A percentile compares a stretch with the other conserved stretches of the same genome.
These are phyloP conservation scores for Napeogenes sylphis DNA, from an alignment of 2,888 invertebrate species.

Conservation along the genomic window DNA sequence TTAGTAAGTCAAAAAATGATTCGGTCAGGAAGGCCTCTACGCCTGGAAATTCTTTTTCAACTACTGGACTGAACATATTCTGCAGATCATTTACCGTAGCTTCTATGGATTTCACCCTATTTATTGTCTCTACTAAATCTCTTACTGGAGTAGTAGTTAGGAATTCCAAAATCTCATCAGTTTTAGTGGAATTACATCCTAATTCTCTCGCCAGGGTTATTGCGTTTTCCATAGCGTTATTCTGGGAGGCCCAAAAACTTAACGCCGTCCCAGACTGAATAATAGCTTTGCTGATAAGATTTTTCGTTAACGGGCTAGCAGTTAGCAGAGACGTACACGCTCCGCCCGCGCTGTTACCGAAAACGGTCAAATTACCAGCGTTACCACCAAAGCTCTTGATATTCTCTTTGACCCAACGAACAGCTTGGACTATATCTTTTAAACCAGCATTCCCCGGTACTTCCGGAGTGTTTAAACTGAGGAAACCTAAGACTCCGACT, in stretches of 20 bases:
- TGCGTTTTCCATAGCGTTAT: slow-evolving; percentile 56
- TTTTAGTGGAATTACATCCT: slow-evolving; percentile 55
- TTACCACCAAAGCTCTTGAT: slow-evolving; percentile 67
- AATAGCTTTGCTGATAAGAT: slow-evolving; percentile 58
- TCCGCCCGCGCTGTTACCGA: slow-evolving; percentile 64
- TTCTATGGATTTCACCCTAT: slow-evolving; percentile 36
- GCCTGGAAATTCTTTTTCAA: slow-evolving; percentile 64
- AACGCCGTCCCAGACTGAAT: slow-evolving; percentile 62
- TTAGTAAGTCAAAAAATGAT: slow-evolving; percentile 53
- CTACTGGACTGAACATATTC: slow-evolving; percentile 44
- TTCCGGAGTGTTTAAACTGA: slow-evolving; percentile 64
- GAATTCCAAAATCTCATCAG: slow-evolving; percentile 61
- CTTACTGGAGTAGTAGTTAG: slow-evolving; percentile 53
- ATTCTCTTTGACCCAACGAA: slow-evolving; percentile 65
- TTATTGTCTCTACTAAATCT: slow-evolving; percentile 55
- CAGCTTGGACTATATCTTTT: slow-evolving; percentile 61
- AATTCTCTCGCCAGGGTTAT: slow-evolving; percentile 47
- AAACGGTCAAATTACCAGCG: slow-evolving; percentile 61
- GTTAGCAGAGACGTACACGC: slow-evolving; percentile 49
- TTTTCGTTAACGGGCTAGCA: slow-evolving; percentile 59
- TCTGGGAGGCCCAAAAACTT: slow-evolving; percentile 46
- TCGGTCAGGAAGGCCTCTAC: slow-evolving; percentile 60
- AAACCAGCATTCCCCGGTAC: slow-evolving; percentile 69
- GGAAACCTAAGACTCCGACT: slow-evolving; percentile 65
- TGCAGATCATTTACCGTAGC: slow-evolving; percentile 30